Evolutionary conservation across 1,140 invertebrate genomes (phyloP).

Genomic region (Gryon sp.): DNA sequence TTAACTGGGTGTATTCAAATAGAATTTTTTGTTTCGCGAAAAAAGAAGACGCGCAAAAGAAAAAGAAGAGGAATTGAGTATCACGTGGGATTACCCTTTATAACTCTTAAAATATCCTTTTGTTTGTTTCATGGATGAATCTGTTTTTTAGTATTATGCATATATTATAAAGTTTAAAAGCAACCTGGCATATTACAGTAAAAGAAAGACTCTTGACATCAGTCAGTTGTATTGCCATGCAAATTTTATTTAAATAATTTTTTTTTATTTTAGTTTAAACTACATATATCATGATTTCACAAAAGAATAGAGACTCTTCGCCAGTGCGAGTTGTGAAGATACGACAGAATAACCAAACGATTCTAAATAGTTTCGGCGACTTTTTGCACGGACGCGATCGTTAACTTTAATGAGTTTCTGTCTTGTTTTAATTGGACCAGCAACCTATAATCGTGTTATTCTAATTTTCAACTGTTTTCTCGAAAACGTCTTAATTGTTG

Average conservation of each 20-base stretch:
- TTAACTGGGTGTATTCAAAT: background rate
- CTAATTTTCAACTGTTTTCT: constrained; percentile 25
- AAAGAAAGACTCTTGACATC: constrained; percentile 12
- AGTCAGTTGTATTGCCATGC: constrained; percentile 10
- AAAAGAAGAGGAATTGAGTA: constrained; percentile 4
- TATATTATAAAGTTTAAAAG: constrained; percentile 38
- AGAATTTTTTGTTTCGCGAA: background rate
- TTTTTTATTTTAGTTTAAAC: constrained; percentile 30
- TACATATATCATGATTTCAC: too few species aligned
- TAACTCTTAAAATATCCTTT: constrained; percentile 31
- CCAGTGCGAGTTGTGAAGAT: too few species aligned
- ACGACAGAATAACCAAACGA: too few species aligned
- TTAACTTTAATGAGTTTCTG: constrained; percentile 46
- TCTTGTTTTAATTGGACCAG: constrained; percentile 29
- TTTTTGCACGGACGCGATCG: constrained; percentile 15
- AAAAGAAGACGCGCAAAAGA: background rate
- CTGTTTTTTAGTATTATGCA: constrained; percentile 15
- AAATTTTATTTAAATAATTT: too few species aligned
- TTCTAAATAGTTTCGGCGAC: constrained; percentile 18
- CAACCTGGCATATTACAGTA: background rate
- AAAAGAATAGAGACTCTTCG: too few species aligned
- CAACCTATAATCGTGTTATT: constrained; percentile 34
- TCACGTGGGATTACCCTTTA: constrained; percentile 11
- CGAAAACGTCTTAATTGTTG: constrained; percentile 16
- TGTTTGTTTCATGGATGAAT: constrained; percentile 9